phyloP scores from a whole-genome alignment of 1,140 invertebrate genomes.

The Heliconius eleuchia region DNA sequence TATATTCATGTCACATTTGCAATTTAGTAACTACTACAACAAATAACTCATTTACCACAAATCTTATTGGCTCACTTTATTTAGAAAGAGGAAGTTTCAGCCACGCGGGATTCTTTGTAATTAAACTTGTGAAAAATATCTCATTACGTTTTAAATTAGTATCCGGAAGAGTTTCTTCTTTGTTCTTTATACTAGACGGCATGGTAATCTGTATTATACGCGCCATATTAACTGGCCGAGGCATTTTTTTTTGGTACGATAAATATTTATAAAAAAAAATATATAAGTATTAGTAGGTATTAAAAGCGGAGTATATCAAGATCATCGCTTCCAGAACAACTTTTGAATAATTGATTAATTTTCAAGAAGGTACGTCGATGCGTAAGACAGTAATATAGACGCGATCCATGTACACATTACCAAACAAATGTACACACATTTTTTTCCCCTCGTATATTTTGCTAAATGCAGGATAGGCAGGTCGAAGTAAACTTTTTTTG shows the following conservation, averaged over 20 bases:
- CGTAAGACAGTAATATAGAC: neutral
- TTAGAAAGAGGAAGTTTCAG: conserved; percentile 50
- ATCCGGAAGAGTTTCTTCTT: neutral
- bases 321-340: neutral
- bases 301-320: neutral
- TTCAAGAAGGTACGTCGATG: neutral
- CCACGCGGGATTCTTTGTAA: conserved; percentile 45
- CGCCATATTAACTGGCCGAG: too few species aligned
- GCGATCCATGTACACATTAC: neutral
- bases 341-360: neutral
- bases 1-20: neutral
- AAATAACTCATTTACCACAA: conserved; percentile 15
- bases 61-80: conserved; percentile 40
- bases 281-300: neutral
- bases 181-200: neutral
- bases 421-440: neutral
- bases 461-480: too few species aligned
- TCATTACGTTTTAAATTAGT: conserved; percentile 28
- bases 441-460: neutral
- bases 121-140: conserved; percentile 48
- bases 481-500: neutral
- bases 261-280: neutral
- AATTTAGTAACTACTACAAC: neutral
- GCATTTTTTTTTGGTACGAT: too few species aligned
- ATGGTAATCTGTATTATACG: neutral